Percentiles rank a stretch among this genome's conserved stretches.
Conservation (phyloP, 2,797 vertebrate genomes). For the Lophura swinhoii region DNA sequence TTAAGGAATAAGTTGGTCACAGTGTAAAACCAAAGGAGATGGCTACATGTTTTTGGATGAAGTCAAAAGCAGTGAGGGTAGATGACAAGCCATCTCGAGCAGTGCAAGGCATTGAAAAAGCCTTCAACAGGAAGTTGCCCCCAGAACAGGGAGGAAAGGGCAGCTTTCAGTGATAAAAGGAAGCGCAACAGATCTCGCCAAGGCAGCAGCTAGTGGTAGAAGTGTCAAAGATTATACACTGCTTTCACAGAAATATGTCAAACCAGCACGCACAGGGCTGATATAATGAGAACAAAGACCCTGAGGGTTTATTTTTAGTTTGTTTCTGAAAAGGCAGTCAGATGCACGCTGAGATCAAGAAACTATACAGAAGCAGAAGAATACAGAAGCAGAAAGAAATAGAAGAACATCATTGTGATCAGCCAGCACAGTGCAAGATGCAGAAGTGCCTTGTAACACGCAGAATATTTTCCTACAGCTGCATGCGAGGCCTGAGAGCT, state of each 20-base stretch:
- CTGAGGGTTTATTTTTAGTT: not conserved
- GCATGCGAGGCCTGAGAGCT: not conserved
- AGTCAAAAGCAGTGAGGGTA: not conserved
- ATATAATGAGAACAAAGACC: rapidly evolving
- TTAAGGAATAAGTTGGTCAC: not conserved
- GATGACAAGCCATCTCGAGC: not conserved
- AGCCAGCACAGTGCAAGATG: not conserved
- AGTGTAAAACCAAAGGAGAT: not conserved
- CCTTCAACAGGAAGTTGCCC: not conserved
- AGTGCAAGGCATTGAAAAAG: rapidly evolving
- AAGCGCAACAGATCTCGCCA: conserved; percentile 17
- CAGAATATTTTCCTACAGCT: not conserved
- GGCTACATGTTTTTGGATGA: not conserved
- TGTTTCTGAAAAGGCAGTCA: not conserved
- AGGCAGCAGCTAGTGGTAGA: not conserved
- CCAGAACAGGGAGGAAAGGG: not conserved
- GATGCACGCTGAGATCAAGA: not conserved
- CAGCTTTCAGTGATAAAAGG: conserved; percentile 3
- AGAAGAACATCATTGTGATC: not conserved
- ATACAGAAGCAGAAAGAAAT: not conserved
- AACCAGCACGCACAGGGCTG: rapidly evolving
- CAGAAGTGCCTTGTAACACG: not conserved
- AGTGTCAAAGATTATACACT: not conserved
- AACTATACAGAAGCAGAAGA: not conserved
- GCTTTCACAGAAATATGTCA: not conserved